phyloP scores from a whole-genome alignment of 2,797 vertebrate genomes.

The Astyanax mexicanus region DNA sequence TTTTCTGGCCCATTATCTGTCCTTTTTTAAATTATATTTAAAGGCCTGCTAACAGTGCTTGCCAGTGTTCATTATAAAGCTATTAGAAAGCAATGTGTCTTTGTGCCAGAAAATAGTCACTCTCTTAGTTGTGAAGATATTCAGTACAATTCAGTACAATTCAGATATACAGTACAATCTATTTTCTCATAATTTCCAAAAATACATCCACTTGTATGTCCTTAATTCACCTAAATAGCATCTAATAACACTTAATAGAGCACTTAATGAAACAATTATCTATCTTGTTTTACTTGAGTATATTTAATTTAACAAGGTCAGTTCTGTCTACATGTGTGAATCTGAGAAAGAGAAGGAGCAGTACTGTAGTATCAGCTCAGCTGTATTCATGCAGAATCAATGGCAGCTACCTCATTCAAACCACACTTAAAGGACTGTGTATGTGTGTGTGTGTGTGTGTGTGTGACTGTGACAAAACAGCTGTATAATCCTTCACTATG shows the following conservation, averaged over 20 bases:
- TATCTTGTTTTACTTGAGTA: neutral
- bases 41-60: slow-evolving; percentile 41
- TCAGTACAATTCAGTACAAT: neutral
- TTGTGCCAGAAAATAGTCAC: neutral
- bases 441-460: slow-evolving; percentile 24
- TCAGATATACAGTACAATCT: no score
- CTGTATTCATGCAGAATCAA: neutral
- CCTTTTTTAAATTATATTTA: neutral
- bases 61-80: slow-evolving; percentile 1
- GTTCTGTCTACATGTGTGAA: no score
- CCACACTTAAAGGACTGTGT: neutral
- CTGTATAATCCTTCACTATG: slow-evolving; percentile 26
- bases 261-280: neutral
- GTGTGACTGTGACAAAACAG: slow-evolving; percentile 9
- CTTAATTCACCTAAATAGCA: no score
- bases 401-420: neutral
- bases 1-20: neutral
- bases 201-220: neutral
- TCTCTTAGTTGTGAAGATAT: neutral
- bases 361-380: neutral
- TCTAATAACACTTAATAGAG: no score
- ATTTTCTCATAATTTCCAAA: neutral
- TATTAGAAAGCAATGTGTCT: neutral
- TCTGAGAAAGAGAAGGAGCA: no score
- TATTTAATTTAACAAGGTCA: neutral